phyloP scores from a whole-genome alignment of 1,140 invertebrate genomes.

The Heliothis subflexa region DNA sequence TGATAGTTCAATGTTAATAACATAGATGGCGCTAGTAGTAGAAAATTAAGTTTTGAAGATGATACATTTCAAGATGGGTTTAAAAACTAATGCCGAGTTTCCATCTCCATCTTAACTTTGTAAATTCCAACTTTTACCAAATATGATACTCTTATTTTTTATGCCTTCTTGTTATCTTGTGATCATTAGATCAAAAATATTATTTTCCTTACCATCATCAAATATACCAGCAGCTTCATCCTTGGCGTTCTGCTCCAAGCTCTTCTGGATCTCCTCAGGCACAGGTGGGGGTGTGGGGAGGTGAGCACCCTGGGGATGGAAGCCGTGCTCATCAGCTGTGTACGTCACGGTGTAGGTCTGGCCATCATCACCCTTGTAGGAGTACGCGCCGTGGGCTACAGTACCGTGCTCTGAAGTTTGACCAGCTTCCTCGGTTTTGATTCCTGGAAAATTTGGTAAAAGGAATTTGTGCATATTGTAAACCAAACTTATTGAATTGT shows the following conservation, averaged over 20 bases:
- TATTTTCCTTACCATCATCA: slow-evolving; percentile 70
- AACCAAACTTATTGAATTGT: no score
- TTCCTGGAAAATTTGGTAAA: slow-evolving; percentile 63
- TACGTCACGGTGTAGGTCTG: slow-evolving; percentile 87
- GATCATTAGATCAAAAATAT: no score
- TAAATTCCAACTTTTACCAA: no score
- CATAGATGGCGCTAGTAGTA: slow-evolving; percentile 24
- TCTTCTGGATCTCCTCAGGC: slow-evolving; percentile 88
- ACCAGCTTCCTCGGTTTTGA: slow-evolving; percentile 72
- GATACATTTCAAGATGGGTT: no score
- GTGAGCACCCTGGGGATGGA: slow-evolving; percentile 88
- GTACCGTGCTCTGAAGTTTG: slow-evolving; percentile 67
- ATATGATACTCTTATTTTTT: no score
- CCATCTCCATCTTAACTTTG: no score
- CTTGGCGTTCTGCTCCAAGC: slow-evolving; percentile 86
- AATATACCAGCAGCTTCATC: slow-evolving; percentile 72
- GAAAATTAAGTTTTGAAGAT: no score
- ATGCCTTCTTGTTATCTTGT: no score
- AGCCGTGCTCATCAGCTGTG: slow-evolving; percentile 86
- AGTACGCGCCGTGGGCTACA: slow-evolving; percentile 86
- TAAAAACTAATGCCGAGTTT: no score
- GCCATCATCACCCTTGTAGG: slow-evolving; percentile 89
- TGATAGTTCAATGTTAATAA: background rate
- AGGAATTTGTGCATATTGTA: background rate
- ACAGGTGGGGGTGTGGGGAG: slow-evolving; percentile 89